Conservation (phyloP, 2,113 vertebrate genomes). For the Pelecanus crispus region DNA sequence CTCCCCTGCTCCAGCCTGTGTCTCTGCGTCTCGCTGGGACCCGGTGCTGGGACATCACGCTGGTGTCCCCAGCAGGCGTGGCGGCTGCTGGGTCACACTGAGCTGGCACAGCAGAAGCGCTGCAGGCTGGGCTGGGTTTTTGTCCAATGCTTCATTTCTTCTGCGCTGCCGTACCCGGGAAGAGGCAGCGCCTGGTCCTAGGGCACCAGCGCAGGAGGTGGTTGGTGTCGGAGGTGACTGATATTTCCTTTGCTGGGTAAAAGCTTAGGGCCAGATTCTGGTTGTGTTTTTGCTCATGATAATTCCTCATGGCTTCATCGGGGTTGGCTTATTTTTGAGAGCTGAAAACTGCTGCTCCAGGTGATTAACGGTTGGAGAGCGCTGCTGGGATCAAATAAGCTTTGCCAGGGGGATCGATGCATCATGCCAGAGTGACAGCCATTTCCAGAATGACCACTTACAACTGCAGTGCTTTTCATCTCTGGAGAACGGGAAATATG, state of each 20-base stretch:
- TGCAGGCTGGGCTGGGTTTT: not conserved
- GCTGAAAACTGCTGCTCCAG: not conserved
- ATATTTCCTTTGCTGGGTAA: not conserved
- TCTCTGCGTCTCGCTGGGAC: not conserved
- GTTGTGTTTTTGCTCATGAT: not conserved
- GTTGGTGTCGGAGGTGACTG: not conserved
- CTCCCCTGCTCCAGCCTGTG: not conserved
- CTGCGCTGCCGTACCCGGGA: accelerated
- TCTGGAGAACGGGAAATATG: not conserved
- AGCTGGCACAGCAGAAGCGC: not conserved
- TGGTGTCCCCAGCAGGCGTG: not conserved
- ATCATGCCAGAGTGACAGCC: not conserved
- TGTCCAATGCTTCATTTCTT: not conserved
- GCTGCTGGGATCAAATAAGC: not conserved
- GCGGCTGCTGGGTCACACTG: accelerated
- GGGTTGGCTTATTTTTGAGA: not conserved
- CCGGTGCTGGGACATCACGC: accelerated
- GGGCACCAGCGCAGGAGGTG: no score
- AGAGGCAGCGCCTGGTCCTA: not conserved
- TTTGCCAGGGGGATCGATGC: not conserved
- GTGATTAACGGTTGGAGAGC: not conserved
- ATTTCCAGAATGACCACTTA: not conserved
- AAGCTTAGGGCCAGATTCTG: not conserved
- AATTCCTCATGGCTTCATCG: not conserved
- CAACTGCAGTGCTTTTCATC: not conserved